These are phyloP conservation scores for Phylloscopus collybita DNA, from an alignment of 2,797 vertebrate genomes.

Conservation along the genomic window DNA sequence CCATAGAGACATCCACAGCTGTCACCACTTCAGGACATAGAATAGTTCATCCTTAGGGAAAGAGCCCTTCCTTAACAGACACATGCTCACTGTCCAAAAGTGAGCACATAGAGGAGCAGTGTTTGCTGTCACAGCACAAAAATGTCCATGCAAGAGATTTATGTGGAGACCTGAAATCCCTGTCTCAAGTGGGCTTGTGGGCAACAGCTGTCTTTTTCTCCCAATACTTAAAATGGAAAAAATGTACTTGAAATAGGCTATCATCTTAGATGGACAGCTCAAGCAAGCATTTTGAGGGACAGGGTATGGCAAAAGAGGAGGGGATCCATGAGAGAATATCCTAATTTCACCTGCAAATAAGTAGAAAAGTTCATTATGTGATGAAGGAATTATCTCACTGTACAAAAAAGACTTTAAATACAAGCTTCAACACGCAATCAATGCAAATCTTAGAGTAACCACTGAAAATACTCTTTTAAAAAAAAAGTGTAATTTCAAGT, in stretches of 20 bases:
- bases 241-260: neutral
- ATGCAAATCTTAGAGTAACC: neutral
- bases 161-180: neutral
- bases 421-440: neutral
- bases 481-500: neutral
- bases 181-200: neutral
- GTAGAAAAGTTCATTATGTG: neutral
- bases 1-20: neutral
- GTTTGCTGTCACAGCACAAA: neutral
- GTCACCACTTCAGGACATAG: neutral
- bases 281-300: neutral
- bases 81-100: neutral
- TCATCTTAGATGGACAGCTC: neutral
- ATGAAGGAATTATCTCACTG: neutral
- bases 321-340: fast-evolving
- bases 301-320: neutral
- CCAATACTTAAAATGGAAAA: neutral
- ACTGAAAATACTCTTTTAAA: neutral
- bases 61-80: neutral
- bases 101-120: neutral
- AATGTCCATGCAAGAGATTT: neutral
- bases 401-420: neutral
- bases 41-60: neutral
- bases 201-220: neutral
- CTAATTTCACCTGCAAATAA: neutral